These are phyloP conservation scores for Portevinia maculata DNA, from an alignment of 2,888 invertebrate species.

Conservation along the genomic window DNA sequence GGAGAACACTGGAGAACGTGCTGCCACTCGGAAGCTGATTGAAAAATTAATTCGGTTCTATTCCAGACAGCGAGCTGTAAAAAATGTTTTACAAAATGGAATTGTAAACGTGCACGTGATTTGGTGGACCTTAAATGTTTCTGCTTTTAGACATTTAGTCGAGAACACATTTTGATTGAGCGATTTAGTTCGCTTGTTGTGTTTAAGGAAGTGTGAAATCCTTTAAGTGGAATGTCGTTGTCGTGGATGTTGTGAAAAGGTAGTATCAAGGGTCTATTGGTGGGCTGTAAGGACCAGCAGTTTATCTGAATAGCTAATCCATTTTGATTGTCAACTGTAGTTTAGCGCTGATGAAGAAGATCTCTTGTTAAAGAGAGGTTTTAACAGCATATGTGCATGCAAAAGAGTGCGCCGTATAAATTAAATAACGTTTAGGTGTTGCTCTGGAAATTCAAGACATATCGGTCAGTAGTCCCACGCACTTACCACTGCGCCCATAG, in stretches of 20 bases:
- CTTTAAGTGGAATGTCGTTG: slow-evolving; percentile 29
- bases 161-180: slow-evolving; percentile 46
- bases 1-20: slow-evolving; percentile 65
- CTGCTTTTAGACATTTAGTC: slow-evolving; percentile 10
- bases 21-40: slow-evolving; percentile 71
- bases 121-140: slow-evolving; percentile 24
- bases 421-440: too few species aligned
- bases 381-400: too few species aligned
- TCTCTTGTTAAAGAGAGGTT: too few species aligned
- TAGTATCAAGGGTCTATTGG: not conserved
- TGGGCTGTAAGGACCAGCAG: not conserved
- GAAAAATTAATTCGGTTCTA: slow-evolving; percentile 73
- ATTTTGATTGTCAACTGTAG: too few species aligned
- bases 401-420: too few species aligned
- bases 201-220: slow-evolving; percentile 49
- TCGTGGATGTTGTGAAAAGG: not conserved
- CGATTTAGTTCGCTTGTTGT: slow-evolving; percentile 33
- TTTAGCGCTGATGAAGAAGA: too few species aligned
- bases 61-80: slow-evolving; percentile 59
- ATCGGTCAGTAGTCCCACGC: too few species aligned
- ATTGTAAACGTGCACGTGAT: slow-evolving; percentile 68
- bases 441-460: too few species aligned
- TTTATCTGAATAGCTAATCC: too few species aligned
- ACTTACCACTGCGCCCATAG: too few species aligned
- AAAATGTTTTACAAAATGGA: slow-evolving; percentile 59